phyloP scores from a whole-genome alignment of 2,888 invertebrate species.

The Leptinotarsa rubiginosa region DNA sequence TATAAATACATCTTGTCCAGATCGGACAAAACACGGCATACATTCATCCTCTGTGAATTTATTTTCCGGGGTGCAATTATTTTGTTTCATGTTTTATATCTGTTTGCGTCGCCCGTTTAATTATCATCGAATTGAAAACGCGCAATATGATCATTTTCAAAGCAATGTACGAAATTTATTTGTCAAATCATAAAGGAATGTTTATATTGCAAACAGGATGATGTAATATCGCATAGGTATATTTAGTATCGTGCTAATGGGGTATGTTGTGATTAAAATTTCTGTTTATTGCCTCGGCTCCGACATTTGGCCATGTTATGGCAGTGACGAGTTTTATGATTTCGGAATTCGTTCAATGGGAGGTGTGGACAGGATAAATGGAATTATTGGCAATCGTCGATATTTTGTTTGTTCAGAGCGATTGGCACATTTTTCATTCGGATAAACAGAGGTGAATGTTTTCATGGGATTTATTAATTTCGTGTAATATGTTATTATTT shows the following conservation, averaged over 20 bases:
- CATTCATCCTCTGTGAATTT: conserved; percentile 19
- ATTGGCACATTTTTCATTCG: conserved; percentile 63
- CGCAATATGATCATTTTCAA: conserved; percentile 57
- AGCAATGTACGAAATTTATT: conserved; percentile 63
- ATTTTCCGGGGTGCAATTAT: conserved; percentile 40
- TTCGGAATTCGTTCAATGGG: conserved; percentile 48
- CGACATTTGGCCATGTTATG: conserved; percentile 60
- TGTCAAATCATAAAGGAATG: conserved; percentile 64
- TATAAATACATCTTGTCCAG: conserved; percentile 52
- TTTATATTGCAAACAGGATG: conserved; percentile 63
- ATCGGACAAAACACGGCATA: conserved; percentile 15
- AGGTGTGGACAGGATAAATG: conserved; percentile 64
- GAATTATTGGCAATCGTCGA: conserved; percentile 66
- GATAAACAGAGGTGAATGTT: conserved; percentile 60
- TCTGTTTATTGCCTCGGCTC: conserved; percentile 64
- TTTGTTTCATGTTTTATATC: conserved; percentile 56
- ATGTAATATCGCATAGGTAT: conserved; percentile 64
- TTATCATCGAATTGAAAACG: conserved; percentile 58
- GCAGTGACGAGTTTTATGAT: conserved; percentile 62
- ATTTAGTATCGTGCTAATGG: conserved; percentile 67
- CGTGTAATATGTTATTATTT: conserved; percentile 39
- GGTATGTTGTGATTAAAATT: conserved; percentile 67
- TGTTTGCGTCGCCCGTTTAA: conserved; percentile 54
- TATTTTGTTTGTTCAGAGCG: conserved; percentile 65
- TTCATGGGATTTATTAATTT: conserved; percentile 54